phyloP scores from a whole-genome alignment of 2,888 invertebrate species.

The Chironomus tentans region DNA sequence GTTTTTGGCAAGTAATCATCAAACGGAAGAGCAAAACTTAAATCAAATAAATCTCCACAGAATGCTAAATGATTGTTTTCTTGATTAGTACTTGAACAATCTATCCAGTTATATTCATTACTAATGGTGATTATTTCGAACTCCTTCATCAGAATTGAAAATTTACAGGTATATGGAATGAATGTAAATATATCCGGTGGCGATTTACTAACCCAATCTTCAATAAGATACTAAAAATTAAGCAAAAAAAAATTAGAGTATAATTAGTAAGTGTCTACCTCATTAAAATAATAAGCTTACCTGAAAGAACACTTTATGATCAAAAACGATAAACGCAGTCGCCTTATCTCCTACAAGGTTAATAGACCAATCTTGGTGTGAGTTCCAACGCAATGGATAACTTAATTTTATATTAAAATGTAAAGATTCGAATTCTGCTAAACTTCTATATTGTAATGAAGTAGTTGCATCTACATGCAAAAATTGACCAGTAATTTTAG shows the following conservation, averaged over 20 bases:
- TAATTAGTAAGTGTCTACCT: background rate
- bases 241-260: conserved; percentile 26
- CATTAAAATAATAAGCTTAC: conserved; percentile 21
- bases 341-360: conserved; percentile 91
- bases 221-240: conserved; percentile 67
- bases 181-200: conserved; percentile 89
- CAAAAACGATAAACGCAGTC: conserved; percentile 82
- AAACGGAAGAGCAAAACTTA: conserved; percentile 90
- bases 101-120: conserved; percentile 98
- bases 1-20: conserved; percentile 87
- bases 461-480: conserved; percentile 93
- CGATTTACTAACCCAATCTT: conserved; percentile 94
- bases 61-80: conserved; percentile 92
- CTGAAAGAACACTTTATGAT: conserved; percentile 93
- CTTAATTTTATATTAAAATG: conserved; percentile 41
- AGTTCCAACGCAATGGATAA: conserved; percentile 93
- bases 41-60: conserved; percentile 86
- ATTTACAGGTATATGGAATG: conserved; percentile 94
- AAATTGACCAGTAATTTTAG: conserved; percentile 86
- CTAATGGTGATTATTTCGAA: conserved; percentile 88
- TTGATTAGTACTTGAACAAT: conserved; percentile 90
- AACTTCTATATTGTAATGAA: conserved; percentile 83
- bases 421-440: conserved; percentile 43
- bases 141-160: conserved; percentile 82
- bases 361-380: conserved; percentile 89